These are phyloP conservation scores for Trematomus loennbergii DNA, from an alignment of 2,113 vertebrate species.

Conservation along the genomic window DNA sequence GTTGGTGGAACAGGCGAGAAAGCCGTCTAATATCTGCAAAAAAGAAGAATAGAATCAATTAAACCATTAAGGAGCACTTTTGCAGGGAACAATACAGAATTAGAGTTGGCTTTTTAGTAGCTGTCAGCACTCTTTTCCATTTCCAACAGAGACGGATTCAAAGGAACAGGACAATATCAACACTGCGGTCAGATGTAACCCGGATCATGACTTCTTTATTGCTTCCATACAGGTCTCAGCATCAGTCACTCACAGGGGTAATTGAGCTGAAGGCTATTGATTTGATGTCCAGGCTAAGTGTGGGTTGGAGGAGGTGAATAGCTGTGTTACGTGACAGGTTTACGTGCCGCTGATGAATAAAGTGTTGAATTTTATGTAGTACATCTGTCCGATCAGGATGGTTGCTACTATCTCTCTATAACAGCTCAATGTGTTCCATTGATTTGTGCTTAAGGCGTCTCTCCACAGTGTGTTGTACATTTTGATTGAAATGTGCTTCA, in stretches of 20 bases:
- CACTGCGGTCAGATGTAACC: slow-evolving; percentile 43
- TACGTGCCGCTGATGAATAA: slow-evolving; percentile 33
- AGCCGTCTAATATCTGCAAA: slow-evolving; percentile 8
- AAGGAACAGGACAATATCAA: slow-evolving; percentile 18
- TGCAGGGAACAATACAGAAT: slow-evolving; percentile 60
- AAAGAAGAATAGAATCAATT: slow-evolving; percentile 57
- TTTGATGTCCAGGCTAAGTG: slow-evolving; percentile 59
- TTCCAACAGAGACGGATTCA: slow-evolving; percentile 15
- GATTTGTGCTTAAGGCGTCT: slow-evolving; percentile 61
- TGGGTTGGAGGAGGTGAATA: slow-evolving; percentile 35
- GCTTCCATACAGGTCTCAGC: slow-evolving; percentile 39
- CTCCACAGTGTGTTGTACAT: slow-evolving; percentile 9
- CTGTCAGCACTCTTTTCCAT: slow-evolving; percentile 41
- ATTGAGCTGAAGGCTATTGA: slow-evolving; percentile 61
- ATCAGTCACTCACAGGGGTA: slow-evolving; percentile 35
- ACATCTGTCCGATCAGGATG: slow-evolving; percentile 48
- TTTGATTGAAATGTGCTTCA: slow-evolving; percentile 28
- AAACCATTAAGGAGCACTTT: slow-evolving; percentile 31
- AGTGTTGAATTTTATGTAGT: slow-evolving; percentile 35
- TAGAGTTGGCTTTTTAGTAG: slow-evolving; percentile 36
- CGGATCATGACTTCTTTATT: slow-evolving; percentile 51
- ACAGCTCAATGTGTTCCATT: slow-evolving; percentile 45
- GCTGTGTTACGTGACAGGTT: slow-evolving; percentile 51
- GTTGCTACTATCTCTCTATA: slow-evolving; percentile 21
- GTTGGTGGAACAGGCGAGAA: background rate